Evolutionary conservation across 2,888 invertebrate genomes (phyloP).

Genomic region (Melinopterus prodromus): DNA sequence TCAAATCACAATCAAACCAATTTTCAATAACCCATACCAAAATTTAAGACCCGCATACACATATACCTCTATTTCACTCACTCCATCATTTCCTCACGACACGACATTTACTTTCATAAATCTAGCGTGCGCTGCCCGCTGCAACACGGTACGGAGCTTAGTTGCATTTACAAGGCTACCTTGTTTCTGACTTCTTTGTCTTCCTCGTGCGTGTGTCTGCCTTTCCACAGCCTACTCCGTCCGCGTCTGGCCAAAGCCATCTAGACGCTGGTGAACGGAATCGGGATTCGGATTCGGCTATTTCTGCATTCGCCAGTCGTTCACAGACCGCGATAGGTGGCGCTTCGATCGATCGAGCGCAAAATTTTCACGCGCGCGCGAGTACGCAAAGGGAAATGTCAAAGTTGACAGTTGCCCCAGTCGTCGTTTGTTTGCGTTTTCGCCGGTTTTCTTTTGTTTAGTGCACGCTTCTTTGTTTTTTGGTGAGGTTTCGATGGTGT

Average conservation of each 20-base stretch:
- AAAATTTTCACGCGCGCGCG: background rate
- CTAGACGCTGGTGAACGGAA: background rate
- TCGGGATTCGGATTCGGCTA: background rate
- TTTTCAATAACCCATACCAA: background rate
- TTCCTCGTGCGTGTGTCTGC: background rate
- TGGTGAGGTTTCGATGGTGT: background rate
- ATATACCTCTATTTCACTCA: background rate
- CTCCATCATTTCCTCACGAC: background rate
- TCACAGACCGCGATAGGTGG: background rate
- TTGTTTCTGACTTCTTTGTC: background rate
- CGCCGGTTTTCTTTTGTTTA: slow-evolving; percentile 4
- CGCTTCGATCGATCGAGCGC: background rate
- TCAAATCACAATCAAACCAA: too few relatives aligned
- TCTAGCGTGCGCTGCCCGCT: background rate
- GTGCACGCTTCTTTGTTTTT: background rate
- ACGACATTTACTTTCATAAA: background rate
- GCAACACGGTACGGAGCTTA: background rate
- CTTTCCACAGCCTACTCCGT: background rate
- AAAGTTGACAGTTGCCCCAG: background rate
- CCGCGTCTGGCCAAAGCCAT: background rate
- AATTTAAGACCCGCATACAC: background rate
- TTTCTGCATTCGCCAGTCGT: background rate
- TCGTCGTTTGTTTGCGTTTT: background rate
- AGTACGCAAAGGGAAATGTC: background rate
- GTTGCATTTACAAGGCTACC: background rate